phyloP scores from a whole-genome alignment of 2,888 invertebrate genomes.

The Polietes domitor region DNA sequence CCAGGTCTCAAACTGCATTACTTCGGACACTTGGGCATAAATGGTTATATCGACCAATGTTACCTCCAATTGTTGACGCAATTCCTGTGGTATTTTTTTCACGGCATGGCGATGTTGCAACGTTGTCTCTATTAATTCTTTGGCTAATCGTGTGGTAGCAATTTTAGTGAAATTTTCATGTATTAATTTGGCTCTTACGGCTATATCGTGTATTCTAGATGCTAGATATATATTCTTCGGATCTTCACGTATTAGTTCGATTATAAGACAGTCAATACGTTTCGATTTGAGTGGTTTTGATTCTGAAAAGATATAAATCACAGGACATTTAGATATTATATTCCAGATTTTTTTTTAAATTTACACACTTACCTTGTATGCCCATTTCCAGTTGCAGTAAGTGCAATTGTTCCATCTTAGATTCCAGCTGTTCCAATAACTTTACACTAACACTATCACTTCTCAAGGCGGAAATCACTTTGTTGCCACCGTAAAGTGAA shows the following conservation, averaged over 20 bases:
- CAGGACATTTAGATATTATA: background rate
- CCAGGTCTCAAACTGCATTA: slow-evolving; percentile 84
- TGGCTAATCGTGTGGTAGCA: slow-evolving; percentile 75
- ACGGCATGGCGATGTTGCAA: slow-evolving; percentile 82
- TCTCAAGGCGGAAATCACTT: slow-evolving; percentile 73
- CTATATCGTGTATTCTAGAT: slow-evolving; percentile 74
- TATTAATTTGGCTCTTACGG: slow-evolving; percentile 73
- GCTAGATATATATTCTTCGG: slow-evolving; percentile 73
- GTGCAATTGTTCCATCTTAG: slow-evolving; percentile 68
- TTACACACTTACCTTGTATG: slow-evolving; percentile 68
- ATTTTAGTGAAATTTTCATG: slow-evolving; percentile 77
- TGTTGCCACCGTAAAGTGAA: slow-evolving; percentile 71
- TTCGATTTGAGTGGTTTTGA: slow-evolving; percentile 46
- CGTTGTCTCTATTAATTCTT: slow-evolving; percentile 78
- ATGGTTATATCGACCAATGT: slow-evolving; percentile 85
- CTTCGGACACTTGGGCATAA: slow-evolving; percentile 84
- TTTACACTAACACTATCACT: slow-evolving; percentile 72
- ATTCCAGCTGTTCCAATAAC: slow-evolving; percentile 66
- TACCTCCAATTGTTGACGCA: slow-evolving; percentile 80
- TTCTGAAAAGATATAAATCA: slow-evolving; percentile 42
- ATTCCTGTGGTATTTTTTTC: slow-evolving; percentile 74
- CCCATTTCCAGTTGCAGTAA: slow-evolving; percentile 72
- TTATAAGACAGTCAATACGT: slow-evolving; percentile 73
- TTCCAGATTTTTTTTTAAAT: background rate
- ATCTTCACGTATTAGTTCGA: slow-evolving; percentile 72